These are phyloP conservation scores for Sympetrum striolatum DNA, from an alignment of 2,888 invertebrate species.

Conservation along the genomic window DNA sequence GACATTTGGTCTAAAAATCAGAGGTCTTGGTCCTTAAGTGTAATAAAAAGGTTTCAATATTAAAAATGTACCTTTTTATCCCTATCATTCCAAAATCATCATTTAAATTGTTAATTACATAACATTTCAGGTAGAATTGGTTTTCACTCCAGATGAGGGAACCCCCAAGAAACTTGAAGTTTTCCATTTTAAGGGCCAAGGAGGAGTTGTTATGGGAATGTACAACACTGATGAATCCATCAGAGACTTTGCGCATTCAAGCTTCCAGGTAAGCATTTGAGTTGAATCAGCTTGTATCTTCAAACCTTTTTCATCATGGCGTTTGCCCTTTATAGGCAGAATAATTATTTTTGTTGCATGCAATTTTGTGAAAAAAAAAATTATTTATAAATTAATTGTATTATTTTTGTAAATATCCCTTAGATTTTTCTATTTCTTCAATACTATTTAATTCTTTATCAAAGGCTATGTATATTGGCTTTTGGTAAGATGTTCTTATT, in stretches of 20 bases:
- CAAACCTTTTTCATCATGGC: neutral
- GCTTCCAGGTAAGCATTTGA: slow-evolving; percentile 74
- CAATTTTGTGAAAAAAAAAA: neutral
- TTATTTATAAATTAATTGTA: neutral
- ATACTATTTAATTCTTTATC: too few relatives aligned
- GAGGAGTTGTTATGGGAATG: slow-evolving; percentile 85
- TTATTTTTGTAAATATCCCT: neutral
- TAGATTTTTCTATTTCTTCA: neutral
- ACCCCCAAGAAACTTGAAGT: slow-evolving; percentile 66
- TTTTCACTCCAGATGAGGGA: slow-evolving; percentile 71
- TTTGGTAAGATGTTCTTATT: too few relatives aligned
- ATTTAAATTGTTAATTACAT: neutral
- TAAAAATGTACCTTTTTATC: neutral
- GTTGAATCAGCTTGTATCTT: neutral
- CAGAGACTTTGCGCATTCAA: slow-evolving; percentile 81
- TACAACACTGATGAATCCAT: slow-evolving; percentile 91
- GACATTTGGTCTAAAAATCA: too few relatives aligned
- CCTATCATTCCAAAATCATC: neutral
- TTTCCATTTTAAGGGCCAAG: slow-evolving; percentile 73
- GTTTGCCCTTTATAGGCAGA: neutral
- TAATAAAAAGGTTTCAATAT: too few relatives aligned
- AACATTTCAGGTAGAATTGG: slow-evolving; percentile 69
- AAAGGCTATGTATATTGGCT: too few relatives aligned
- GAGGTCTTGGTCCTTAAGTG: too few relatives aligned
- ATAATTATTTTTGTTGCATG: neutral